A percentile compares a stretch with the other conserved stretches of the same genome.
These are phyloP conservation scores for Ptychobarbus kaznakovi DNA, from an alignment of 2,797 vertebrate genomes.

Conservation along the genomic window DNA sequence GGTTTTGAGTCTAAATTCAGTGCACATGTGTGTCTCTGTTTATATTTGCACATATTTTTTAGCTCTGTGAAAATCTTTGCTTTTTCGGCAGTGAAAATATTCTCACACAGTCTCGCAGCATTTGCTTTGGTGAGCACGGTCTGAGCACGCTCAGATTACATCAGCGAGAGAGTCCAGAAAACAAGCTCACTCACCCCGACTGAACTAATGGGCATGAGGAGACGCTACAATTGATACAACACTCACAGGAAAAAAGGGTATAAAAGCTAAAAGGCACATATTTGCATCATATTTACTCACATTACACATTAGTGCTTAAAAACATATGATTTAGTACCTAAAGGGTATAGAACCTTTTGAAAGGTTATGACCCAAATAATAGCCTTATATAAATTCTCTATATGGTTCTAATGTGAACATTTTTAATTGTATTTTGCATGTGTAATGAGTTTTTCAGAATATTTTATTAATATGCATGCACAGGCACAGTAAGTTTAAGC, in stretches of 20 bases:
- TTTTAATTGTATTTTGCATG: neutral
- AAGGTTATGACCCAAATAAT: neutral
- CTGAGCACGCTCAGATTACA: neutral
- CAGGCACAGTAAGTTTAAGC: neutral
- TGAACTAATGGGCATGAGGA: neutral
- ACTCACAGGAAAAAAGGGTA: neutral
- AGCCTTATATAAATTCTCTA: neutral
- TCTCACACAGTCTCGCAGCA: conserved; percentile 17
- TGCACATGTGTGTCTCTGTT: conserved; percentile 11
- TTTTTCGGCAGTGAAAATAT: conserved; percentile 47
- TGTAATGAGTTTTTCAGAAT: neutral
- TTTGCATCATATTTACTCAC: neutral
- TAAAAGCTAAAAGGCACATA: neutral
- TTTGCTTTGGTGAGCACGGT: neutral
- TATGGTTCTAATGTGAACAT: neutral
- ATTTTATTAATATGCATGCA: neutral
- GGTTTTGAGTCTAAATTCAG: conserved; percentile 26
- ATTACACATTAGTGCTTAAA: neutral
- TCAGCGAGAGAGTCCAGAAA: neutral
- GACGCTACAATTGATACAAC: neutral
- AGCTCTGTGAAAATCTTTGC: conserved; percentile 17
- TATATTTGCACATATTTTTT: conserved; percentile 16
- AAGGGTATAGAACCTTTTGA: neutral
- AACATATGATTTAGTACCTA: neutral
- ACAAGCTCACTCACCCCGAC: neutral